A percentile compares a stretch with the other conserved stretches of the same genome.
Evolutionary conservation across 2,888 invertebrate genomes (phyloP).

Genomic region (Aphodius sticticus): DNA sequence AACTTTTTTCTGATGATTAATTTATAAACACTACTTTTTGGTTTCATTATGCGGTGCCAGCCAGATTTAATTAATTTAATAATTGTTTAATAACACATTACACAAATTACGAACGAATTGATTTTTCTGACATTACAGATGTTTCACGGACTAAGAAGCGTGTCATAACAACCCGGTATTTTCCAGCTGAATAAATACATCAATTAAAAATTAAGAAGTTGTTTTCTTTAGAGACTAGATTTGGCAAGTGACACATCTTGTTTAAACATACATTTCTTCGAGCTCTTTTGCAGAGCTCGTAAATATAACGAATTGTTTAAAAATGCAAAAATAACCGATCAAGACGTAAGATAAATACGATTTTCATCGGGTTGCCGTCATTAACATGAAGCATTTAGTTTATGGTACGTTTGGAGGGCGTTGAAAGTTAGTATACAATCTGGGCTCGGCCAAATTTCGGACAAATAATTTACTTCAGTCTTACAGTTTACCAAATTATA

Average conservation of each 20-base stretch:
- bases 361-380: neutral
- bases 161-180: too few species aligned
- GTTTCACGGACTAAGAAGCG: too few species aligned
- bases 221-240: too few species aligned
- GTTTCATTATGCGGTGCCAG: too few species aligned
- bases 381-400: constrained; percentile 4
- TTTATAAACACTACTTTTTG: too few species aligned
- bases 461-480: neutral
- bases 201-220: too few species aligned
- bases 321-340: constrained; percentile 4
- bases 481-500: neutral
- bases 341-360: neutral
- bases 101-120: too few species aligned
- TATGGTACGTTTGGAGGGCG: neutral
- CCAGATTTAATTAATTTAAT: too few species aligned
- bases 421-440: neutral
- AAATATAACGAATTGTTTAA: neutral
- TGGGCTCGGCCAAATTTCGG: neutral
- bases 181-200: too few species aligned
- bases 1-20: too few species aligned
- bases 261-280: constrained; percentile 17
- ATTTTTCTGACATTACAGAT: too few species aligned
- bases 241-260: neutral
- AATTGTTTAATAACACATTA: too few species aligned
- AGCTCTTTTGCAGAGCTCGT: constrained; percentile 49